Conservation (phyloP, 2,888 invertebrate species). For the Drosophila mettleri region DNA sequence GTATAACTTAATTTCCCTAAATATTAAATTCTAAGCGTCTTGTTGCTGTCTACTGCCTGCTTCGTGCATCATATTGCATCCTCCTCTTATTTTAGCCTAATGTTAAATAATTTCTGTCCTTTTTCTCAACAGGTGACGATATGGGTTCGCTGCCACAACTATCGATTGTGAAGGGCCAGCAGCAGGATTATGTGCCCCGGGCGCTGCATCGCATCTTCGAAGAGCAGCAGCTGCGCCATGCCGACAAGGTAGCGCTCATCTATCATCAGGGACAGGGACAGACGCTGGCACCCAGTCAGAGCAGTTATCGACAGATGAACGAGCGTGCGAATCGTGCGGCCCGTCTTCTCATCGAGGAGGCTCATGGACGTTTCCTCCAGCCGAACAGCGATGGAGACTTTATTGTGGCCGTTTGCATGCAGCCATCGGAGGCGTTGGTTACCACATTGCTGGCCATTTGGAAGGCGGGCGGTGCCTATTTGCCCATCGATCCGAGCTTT, state of each 20-base stretch:
- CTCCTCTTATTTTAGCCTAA: not conserved
- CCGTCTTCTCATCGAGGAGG: constrained; percentile 80
- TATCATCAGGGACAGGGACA: constrained; percentile 84
- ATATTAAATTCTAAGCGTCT: too few species aligned
- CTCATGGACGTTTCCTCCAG: constrained; percentile 73
- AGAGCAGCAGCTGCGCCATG: constrained; percentile 86
- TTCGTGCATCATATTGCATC: too few species aligned
- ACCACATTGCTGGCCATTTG: constrained; percentile 90
- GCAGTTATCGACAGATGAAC: constrained; percentile 85
- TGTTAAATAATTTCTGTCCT: not conserved
- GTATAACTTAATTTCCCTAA: too few species aligned
- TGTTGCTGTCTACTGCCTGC: too few species aligned
- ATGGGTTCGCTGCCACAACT: constrained; percentile 92
- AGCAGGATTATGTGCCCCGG: constrained; percentile 86
- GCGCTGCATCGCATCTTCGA: constrained; percentile 87
- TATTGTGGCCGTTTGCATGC: constrained; percentile 92
- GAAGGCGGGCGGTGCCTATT: constrained; percentile 93
- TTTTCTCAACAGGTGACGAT: constrained; percentile 8
- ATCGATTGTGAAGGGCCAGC: constrained; percentile 89
- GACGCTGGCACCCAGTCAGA: constrained; percentile 63
- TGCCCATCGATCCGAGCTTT: constrained; percentile 91
- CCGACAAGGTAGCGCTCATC: constrained; percentile 87
- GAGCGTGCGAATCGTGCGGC: constrained; percentile 85
- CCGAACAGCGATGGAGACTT: constrained; percentile 89
- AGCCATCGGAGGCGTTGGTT: constrained; percentile 90